Base-by-base conservation (phyloP, 1,140 invertebrate species). In the Camponotus pennsylvanicus region DNA sequence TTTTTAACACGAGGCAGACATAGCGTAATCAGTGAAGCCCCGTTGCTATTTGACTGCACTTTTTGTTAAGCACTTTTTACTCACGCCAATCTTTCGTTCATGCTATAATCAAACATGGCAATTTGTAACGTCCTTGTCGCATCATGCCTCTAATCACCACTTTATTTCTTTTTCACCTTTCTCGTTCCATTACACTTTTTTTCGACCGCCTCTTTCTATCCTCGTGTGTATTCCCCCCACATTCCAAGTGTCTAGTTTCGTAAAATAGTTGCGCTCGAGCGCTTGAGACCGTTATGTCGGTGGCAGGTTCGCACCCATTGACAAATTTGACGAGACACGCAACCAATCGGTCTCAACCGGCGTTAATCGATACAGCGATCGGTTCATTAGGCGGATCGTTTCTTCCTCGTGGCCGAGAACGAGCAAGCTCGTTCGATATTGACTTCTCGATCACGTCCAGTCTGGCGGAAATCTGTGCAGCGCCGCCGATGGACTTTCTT, bases 321-420 rank as follows among this genome's bases (percentile, higher is more conserved):
- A 95, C 94, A 95, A 95, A 95, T 95, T 94, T 94, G 93, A 95
- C 94, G 93, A 93, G 93, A 92, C 91, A 91, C 92, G 93, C 92
- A 93, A 94, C 93, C 93, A 91, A 94, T 95, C 91, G 93, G 86
- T 93, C 86, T 92, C 88, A 93, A 93, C 89, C 92, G 91, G 92
- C 90, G 93, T 92, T 95, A 94, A 95, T 95, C 93, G 93, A 94
- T 94, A 94, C 94, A 94, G 92, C 92, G 94, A 95, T 95, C 94
- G 91, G 87, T 90, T 94, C 92, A 95, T 95, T 94, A 95, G 86
- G 85, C 92, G 89, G 88, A 85, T 91, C 86, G 92, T 93, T 93
- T 93, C 92, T 91, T 83, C 76, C 64, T 85, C 52, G 71, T 63
- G 78, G 57, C 64, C 88, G 63, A 49, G 52, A 63, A 75, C 55